Conservation (phyloP, 1,140 invertebrate species). For the Colletes latitarsis region DNA sequence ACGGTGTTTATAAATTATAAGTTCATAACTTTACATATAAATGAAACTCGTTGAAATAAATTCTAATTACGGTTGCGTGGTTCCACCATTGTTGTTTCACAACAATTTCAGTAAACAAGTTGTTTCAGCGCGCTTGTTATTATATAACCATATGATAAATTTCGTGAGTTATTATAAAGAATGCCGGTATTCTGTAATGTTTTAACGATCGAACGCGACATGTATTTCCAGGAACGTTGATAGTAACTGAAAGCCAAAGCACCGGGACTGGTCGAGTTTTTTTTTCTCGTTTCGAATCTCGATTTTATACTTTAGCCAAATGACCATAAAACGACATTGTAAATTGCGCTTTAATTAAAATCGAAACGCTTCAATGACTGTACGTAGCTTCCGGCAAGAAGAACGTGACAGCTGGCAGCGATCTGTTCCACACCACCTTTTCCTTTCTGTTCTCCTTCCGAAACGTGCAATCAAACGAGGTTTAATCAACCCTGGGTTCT, state of each 20-base stretch:
- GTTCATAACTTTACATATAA: neutral
- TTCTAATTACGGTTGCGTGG: no score
- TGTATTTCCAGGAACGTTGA: no score
- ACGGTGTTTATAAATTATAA: no score
- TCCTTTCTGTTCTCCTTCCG: constrained; percentile 21
- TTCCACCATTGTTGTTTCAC: no score
- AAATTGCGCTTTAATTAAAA: constrained; percentile 41
- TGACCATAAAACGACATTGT: constrained; percentile 10
- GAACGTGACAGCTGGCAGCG: neutral
- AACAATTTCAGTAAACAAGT: no score
- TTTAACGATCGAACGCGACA: no score
- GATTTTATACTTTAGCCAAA: constrained; percentile 18
- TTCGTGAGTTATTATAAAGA: neutral
- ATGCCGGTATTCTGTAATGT: no score
- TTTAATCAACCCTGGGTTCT: constrained; percentile 20
- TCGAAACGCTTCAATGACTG: neutral
- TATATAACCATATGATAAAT: neutral
- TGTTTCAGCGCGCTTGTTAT: no score
- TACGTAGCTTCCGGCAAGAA: neutral
- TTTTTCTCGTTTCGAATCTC: neutral
- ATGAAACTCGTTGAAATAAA: neutral
- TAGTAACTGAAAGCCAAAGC: neutral
- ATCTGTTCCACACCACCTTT: neutral
- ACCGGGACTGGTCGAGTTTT: neutral
- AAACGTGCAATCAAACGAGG: constrained; percentile 26